Conservation (phyloP, 2,113 vertebrate genomes). For the Phyllostomus discolor region DNA sequence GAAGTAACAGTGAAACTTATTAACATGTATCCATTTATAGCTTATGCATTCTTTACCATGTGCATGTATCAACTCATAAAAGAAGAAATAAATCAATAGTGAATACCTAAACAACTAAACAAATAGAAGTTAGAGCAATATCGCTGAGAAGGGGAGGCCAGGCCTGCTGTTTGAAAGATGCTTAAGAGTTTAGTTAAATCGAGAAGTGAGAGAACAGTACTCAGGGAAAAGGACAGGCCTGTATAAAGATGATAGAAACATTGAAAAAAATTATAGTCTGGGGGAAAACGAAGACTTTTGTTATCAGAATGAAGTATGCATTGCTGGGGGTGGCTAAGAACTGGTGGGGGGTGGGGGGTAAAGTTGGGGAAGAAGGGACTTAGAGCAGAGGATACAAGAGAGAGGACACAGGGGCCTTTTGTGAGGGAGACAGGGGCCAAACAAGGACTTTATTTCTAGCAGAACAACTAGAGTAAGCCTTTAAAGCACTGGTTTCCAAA, state of each 20-base stretch:
- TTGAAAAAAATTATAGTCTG: background rate
- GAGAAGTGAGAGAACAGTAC: background rate
- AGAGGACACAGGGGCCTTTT: background rate
- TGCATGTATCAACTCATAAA: background rate
- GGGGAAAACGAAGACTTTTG: background rate
- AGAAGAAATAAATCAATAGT: background rate
- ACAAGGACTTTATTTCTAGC: conserved; percentile 36
- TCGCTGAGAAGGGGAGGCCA: background rate
- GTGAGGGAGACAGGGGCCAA: background rate
- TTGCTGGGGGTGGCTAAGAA: no score
- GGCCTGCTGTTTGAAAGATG: background rate
- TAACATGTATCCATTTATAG: background rate
- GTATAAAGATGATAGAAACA: background rate
- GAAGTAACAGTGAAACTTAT: background rate
- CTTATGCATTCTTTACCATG: background rate
- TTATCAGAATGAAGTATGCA: background rate
- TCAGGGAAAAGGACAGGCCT: background rate
- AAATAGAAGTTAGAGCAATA: background rate
- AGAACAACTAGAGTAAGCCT: background rate
- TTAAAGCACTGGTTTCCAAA: conserved; percentile 1
- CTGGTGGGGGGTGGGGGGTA: background rate
- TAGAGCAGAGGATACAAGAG: background rate
- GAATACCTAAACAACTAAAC: background rate
- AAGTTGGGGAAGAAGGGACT: background rate
- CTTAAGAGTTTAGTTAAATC: background rate